Evolutionary conservation across 2,797 vertebrate species (phyloP).

Genomic region (Luscinia megarhynchos): DNA sequence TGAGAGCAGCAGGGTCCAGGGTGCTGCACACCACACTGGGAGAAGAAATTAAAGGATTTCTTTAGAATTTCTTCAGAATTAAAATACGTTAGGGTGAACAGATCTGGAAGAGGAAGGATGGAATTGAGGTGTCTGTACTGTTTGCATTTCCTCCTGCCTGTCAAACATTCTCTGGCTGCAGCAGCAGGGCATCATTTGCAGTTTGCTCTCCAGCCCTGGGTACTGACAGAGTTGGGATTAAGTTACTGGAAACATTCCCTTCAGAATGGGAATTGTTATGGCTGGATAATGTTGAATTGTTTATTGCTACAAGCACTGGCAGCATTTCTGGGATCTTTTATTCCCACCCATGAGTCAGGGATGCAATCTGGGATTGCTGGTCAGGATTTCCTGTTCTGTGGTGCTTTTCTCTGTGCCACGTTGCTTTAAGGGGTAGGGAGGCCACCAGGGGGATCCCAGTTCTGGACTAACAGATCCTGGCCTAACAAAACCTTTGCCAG

Average conservation of each 20-base stretch:
- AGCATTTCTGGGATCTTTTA: neutral
- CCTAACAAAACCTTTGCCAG: neutral
- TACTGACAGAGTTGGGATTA: neutral
- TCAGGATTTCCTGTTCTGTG: neutral
- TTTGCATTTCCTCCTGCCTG: neutral
- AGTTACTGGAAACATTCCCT: neutral
- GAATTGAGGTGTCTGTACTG: neutral
- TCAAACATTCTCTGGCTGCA: neutral
- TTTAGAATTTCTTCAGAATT: neutral
- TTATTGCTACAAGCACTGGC: neutral
- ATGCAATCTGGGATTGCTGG: neutral
- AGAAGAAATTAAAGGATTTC: neutral
- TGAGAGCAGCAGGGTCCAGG: neutral
- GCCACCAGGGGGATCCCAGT: fast-evolving
- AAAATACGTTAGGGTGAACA: fast-evolving
- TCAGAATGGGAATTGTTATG: neutral
- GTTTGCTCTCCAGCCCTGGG: neutral
- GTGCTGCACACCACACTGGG: neutral
- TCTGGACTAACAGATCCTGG: neutral
- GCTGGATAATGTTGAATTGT: neutral
- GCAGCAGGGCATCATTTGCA: neutral
- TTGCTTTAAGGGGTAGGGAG: neutral
- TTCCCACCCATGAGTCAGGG: neutral
- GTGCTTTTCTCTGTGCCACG: neutral
- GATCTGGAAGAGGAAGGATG: neutral